phyloP scores from a whole-genome alignment of 37 sponge, comb jelly and placozoan genomes.

The Haliclona indistincta region DNA sequence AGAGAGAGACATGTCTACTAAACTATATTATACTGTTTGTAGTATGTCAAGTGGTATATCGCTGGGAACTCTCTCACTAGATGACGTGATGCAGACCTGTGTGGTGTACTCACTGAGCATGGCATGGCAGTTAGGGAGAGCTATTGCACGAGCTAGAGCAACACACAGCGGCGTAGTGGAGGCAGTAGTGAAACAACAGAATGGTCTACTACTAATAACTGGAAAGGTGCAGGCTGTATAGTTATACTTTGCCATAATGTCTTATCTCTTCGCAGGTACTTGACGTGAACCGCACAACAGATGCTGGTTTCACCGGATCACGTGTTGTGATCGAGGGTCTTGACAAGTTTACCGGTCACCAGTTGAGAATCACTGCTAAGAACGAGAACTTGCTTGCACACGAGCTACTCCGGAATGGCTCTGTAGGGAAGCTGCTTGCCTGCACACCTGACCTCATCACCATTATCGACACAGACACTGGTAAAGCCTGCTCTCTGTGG shows the following conservation, averaged over 20 bases:
- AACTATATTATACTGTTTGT: neutral
- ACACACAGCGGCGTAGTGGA: conserved; percentile 30
- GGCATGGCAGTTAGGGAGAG: conserved; percentile 76
- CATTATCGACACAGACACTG: conserved; percentile 54
- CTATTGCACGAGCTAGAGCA: conserved; percentile 50
- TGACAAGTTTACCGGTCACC: conserved; percentile 52
- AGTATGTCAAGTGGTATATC: conserved; percentile 66
- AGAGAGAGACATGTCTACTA: neutral
- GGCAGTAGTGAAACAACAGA: conserved; percentile 42
- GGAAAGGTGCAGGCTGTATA: conserved; percentile 61
- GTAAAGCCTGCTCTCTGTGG: conserved; percentile 12
- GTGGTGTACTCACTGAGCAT: conserved; percentile 55
- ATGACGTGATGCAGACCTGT: conserved; percentile 45
- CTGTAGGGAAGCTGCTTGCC: conserved; percentile 24
- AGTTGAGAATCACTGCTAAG: conserved; percentile 51
- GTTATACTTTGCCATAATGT: neutral
- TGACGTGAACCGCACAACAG: conserved; percentile 43
- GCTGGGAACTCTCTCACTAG: conserved; percentile 26
- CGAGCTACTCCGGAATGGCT: neutral
- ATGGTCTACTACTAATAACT: conserved; percentile 55
- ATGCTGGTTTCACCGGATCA: conserved; percentile 55
- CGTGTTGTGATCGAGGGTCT: conserved; percentile 57
- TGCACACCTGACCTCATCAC: conserved; percentile 79
- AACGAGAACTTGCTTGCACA: conserved; percentile 78
- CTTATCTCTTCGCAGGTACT: conserved; percentile 35